Evolutionary conservation across 2,113 vertebrate genomes (phyloP).

Genomic region (Notarius lentiginosus): DNA sequence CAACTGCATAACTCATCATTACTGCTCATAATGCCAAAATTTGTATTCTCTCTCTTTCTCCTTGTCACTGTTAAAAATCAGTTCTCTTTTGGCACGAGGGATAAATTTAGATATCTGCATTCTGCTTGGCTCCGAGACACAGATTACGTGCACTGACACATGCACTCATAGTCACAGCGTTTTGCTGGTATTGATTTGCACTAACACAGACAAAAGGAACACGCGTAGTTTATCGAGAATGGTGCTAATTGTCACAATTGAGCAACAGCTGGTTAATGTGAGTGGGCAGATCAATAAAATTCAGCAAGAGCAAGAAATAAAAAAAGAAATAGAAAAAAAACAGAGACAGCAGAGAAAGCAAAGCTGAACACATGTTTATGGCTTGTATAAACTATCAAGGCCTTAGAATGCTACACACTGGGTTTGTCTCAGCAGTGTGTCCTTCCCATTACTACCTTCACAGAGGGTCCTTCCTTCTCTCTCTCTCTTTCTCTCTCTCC

Average conservation of each 20-base stretch:
- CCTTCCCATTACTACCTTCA: constrained; percentile 28
- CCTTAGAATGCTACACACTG: constrained; percentile 72
- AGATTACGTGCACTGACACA: not conserved
- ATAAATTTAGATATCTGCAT: not conserved
- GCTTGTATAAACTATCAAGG: constrained; percentile 77
- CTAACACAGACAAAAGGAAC: not conserved
- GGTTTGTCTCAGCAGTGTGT: constrained; percentile 64
- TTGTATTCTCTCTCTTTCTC: not conserved
- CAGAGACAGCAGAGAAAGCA: constrained; percentile 52
- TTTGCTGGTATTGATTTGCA: not conserved
- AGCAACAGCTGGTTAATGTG: constrained; percentile 43
- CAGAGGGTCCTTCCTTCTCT: not conserved
- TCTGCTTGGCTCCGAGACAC: constrained; percentile 45
- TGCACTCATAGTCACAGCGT: not conserved
- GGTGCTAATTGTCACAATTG: not conserved
- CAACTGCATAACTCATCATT: constrained; percentile 64
- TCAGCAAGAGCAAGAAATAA: constrained; percentile 25
- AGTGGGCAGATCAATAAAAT: constrained; percentile 54
- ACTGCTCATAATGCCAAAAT: constrained; percentile 11
- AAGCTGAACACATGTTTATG: constrained; percentile 76
- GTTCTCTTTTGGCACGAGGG: not conserved
- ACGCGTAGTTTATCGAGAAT: not conserved
- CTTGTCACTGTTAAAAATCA: constrained; percentile 40
- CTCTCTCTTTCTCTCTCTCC: constrained; percentile 27
- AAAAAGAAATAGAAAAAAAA: constrained; percentile 19